Percentiles rank a stretch among this genome's conserved stretches.
Conservation (phyloP, 1,140 invertebrate species). For the Parapsyche elsis region DNA sequence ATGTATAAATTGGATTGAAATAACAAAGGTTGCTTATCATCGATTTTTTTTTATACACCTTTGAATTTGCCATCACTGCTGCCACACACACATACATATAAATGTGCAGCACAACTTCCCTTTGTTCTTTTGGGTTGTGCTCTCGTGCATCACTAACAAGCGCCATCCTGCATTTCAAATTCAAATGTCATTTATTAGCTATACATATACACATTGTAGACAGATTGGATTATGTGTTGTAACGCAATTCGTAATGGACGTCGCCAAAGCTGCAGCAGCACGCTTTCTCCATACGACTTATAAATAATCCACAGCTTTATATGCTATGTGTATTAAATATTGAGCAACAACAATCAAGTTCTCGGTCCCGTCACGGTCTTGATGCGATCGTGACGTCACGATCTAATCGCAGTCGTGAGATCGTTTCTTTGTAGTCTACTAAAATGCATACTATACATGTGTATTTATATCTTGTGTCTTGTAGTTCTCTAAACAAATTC, state of each 20-base stretch:
- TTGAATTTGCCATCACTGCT: no score
- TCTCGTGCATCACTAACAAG: neutral
- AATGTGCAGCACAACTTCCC: neutral
- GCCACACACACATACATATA: no score
- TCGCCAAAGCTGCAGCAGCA: neutral
- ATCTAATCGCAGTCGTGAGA: slow-evolving; percentile 37
- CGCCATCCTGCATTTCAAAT: neutral
- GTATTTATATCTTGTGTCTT: no score
- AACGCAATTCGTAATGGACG: neutral
- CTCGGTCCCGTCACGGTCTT: slow-evolving; percentile 26
- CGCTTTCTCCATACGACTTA: no score
- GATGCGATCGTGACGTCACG: slow-evolving; percentile 33
- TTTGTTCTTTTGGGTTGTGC: neutral
- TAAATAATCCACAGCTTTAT: neutral
- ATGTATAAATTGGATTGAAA: no score
- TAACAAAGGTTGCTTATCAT: no score
- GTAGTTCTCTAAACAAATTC: no score
- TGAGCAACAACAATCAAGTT: slow-evolving; percentile 17
- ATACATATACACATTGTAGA: no score
- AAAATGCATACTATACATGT: no score
- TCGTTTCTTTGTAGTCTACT: slow-evolving; percentile 14
- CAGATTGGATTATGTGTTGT: neutral
- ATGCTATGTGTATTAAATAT: neutral
- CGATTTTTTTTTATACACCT: no score
- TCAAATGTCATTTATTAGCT: neutral